Evolutionary conservation across 2,888 invertebrate genomes (phyloP).

Genomic region (Pyrgus malvae): DNA sequence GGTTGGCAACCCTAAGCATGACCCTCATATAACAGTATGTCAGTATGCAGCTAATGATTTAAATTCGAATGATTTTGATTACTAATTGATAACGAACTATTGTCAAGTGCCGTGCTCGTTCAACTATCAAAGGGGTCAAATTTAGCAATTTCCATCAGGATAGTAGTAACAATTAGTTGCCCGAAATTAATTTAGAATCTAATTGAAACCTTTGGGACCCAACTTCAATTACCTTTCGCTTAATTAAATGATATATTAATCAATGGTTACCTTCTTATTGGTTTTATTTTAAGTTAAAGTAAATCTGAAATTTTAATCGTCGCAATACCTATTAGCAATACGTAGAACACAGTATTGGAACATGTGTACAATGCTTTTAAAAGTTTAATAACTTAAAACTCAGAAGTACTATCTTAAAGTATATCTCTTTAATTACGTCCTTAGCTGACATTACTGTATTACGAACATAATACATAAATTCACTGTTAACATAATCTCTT

Average conservation of each 20-base stretch:
- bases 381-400: too few relatives aligned
- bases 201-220: slow-evolving; percentile 14
- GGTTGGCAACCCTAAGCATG: too few relatives aligned
- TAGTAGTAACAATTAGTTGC: slow-evolving; percentile 15
- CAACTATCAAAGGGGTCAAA: slow-evolving; percentile 15
- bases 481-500: too few relatives aligned
- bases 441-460: too few relatives aligned
- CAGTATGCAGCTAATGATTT: too few relatives aligned
- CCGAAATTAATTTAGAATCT: slow-evolving; percentile 18
- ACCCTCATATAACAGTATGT: too few relatives aligned
- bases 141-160: slow-evolving; percentile 18
- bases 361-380: too few relatives aligned
- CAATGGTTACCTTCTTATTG: neutral
- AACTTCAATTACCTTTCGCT: slow-evolving; percentile 14
- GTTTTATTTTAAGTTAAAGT: neutral
- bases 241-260: slow-evolving; percentile 4
- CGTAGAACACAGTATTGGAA: neutral
- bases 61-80: too few relatives aligned
- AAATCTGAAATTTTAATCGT: neutral
- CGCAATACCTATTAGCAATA: neutral
- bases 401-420: too few relatives aligned
- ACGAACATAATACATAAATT: too few relatives aligned
- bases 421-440: too few relatives aligned
- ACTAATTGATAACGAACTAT: slow-evolving; percentile 21
- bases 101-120: slow-evolving; percentile 4